Evolutionary conservation across 2,113 vertebrate genomes (phyloP), one percentile per base, ranked within the genome.

Genomic region (Leptobrachium ailaonicum): DNA sequence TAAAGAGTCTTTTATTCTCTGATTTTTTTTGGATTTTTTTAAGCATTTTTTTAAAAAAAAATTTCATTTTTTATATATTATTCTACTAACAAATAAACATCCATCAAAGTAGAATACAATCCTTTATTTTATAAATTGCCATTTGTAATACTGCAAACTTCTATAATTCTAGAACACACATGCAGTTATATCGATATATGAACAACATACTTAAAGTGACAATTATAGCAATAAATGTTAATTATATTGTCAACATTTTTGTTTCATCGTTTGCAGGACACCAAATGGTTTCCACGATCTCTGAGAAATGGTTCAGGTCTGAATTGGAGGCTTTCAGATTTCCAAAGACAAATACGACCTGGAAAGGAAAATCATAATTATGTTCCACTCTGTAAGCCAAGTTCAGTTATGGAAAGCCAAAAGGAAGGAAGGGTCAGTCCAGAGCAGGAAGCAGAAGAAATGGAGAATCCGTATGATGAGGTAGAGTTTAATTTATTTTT

Each of bases 381-480:
- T 41, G 71, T 66, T 44, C 89, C 83, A 32, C 80, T 78, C 2
- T 85, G 87, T 83, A 88, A 85, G 85, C 81, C 89, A 76, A 87
- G 86, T 75, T 87, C 87, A n/a, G 70, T 68, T 82, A 86, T 84
- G 76, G 88, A 88, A 45, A 92, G 83, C 64, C 32, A 84, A 88
- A 88, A 83, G 47, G 86, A 88, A 85, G 88, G 77, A 79, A 89
- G 85, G 83, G 66, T 85, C 73, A 89, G 84, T 67, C 82, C 88
- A 0, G 92, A 92, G 73, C 88, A 89, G 85, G 90, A 93, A 60
- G 86, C 89, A 0, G 87, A 92, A 70, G 91, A 93, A 79, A 87
- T 77, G 0, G 85, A 90, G 77, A 80, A 87, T 63, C 82, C 85
- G 2, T 83, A 82, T 45, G 85, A 89, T 69, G 88, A 95, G 77